phyloP scores from a whole-genome alignment of 2,888 invertebrate species.

The Timema podura region DNA sequence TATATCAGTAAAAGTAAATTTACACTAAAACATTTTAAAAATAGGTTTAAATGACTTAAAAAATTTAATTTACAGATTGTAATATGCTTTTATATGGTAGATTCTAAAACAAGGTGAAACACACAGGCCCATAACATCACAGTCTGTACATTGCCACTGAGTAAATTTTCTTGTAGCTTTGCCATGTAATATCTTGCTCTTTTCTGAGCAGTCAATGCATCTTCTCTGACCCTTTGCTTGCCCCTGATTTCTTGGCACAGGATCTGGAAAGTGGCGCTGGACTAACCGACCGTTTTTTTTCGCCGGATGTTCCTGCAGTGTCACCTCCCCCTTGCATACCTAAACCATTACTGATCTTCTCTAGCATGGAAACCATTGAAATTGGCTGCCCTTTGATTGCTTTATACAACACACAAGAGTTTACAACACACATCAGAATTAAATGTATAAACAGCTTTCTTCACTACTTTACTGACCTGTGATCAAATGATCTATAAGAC shows the following conservation, averaged over 20 bases:
- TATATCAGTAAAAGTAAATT: too few species aligned
- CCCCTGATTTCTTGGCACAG: background rate
- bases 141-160: background rate
- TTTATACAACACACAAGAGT: background rate
- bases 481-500: background rate
- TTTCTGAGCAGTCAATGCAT: background rate
- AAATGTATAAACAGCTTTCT: background rate
- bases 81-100: too few species aligned
- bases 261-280: background rate
- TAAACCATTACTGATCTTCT: background rate
- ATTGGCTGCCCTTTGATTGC: background rate
- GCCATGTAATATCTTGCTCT: background rate
- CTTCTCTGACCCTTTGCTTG: background rate
- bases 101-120: too few species aligned
- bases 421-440: background rate
- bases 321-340: background rate
- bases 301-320: background rate
- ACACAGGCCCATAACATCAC: too few species aligned
- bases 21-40: too few species aligned
- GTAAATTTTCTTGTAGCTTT: background rate
- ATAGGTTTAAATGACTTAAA: too few species aligned
- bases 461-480: slow-evolving; percentile 7
- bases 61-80: too few species aligned
- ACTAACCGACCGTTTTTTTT: background rate
- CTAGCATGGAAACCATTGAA: background rate